Percentiles rank a stretch among this genome's conserved stretches.
Evolutionary conservation across 2,888 invertebrate genomes (phyloP).

Genomic region (Hololepta plana): DNA sequence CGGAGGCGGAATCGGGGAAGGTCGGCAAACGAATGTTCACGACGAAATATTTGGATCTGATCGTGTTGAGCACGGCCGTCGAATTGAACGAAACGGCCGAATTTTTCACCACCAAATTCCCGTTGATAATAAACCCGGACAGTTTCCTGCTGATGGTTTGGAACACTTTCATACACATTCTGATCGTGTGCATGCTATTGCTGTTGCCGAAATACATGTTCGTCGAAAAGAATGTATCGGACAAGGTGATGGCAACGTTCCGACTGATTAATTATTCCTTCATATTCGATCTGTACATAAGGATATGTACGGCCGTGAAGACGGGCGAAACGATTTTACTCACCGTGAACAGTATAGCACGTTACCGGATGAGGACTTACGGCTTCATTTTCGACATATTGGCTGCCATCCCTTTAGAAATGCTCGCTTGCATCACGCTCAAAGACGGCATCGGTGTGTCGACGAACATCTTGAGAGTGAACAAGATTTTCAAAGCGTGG

Average conservation of each 20-base stretch:
- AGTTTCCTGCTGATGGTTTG: too few species aligned
- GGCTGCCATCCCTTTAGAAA: conserved; percentile 10
- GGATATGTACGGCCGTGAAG: conserved; percentile 9
- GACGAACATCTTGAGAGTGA: conserved; percentile 8
- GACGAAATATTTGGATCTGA: conserved; percentile 5
- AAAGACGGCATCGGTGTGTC: conserved; percentile 3
- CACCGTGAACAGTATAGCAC: conserved; percentile 8
- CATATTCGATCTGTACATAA: conserved; percentile 9
- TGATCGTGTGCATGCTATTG: too few species aligned
- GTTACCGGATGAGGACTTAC: conserved; percentile 6
- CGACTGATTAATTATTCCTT: conserved; percentile 3
- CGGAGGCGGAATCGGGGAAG: background rate
- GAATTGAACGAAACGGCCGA: background rate
- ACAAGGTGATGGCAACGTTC: background rate
- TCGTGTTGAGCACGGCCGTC: conserved; percentile 5
- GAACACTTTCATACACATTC: too few species aligned
- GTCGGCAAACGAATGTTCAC: conserved; percentile 4
- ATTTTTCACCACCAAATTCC: too few species aligned
- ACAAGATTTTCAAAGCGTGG: conserved; percentile 10
- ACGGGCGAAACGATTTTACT: conserved; percentile 7
- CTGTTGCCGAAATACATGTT: too few species aligned
- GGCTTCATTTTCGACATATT: conserved; percentile 9
- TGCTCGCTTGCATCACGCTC: conserved; percentile 9
- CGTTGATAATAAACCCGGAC: too few species aligned
- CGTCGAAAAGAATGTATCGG: too few species aligned